Evolutionary conservation across 1,140 invertebrate species (phyloP).

Genomic region (Andricus grossulariae): DNA sequence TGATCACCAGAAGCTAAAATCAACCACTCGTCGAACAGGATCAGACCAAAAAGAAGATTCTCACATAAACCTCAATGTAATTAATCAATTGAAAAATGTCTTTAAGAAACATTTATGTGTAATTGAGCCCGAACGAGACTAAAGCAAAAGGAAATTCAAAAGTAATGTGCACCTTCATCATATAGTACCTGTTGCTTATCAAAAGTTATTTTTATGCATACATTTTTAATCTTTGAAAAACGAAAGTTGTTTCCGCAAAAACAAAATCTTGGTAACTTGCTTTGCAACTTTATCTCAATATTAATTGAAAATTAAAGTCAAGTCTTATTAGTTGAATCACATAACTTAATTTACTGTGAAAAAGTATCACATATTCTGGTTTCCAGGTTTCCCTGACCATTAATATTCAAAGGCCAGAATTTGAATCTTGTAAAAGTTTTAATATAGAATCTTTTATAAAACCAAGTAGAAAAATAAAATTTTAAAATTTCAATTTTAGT

Average conservation of each 20-base stretch:
- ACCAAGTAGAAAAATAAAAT: too few species aligned
- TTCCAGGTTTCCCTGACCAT: too few species aligned
- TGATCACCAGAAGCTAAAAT: constrained; percentile 1
- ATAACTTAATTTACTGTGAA: background rate
- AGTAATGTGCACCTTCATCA: background rate
- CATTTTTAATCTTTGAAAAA: background rate
- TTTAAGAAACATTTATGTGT: constrained; percentile 23
- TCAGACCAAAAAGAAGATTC: constrained; percentile 3
- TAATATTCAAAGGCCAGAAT: too few species aligned
- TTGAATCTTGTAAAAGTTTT: too few species aligned
- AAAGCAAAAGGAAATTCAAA: constrained; percentile 1
- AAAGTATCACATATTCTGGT: too few species aligned
- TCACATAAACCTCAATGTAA: constrained; percentile 21
- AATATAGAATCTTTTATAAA: too few species aligned
- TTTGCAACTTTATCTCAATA: background rate
- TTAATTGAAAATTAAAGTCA: background rate
- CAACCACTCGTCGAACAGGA: constrained; percentile 8
- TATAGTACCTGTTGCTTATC: background rate
- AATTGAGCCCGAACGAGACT: background rate
- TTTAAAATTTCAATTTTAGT: too few species aligned
- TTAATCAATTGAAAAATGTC: constrained; percentile 24
- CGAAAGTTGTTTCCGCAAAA: background rate
- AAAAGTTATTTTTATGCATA: background rate
- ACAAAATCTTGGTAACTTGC: background rate
- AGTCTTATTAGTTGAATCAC: background rate